Percentiles rank a stretch among this genome's conserved stretches.
Evolutionary conservation across 2,888 invertebrate species (phyloP).

Genomic region (Sarcophaga carnaria): DNA sequence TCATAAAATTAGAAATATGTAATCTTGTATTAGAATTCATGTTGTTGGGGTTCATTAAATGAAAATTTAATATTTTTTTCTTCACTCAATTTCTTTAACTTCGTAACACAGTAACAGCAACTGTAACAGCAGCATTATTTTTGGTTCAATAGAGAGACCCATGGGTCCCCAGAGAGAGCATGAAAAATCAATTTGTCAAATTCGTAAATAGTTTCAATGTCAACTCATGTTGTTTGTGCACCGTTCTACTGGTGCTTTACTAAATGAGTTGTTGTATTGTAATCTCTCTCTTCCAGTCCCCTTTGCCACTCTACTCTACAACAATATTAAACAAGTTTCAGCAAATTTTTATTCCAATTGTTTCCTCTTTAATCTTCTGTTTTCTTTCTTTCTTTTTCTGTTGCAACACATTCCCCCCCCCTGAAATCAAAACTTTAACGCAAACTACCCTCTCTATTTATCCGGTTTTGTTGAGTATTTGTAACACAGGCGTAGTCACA

Average conservation of each 20-base stretch:
- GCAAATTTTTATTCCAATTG: not conserved
- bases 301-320: not conserved
- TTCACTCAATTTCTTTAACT: not conserved
- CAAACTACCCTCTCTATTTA: not conserved
- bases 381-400: too few species aligned
- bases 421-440: not conserved
- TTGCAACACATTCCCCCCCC: too few species aligned
- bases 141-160: not conserved
- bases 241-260: not conserved
- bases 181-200: constrained; percentile 73
- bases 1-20: too few species aligned
- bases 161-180: constrained; percentile 69
- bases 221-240: constrained; percentile 23
- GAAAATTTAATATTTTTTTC: constrained; percentile 2
- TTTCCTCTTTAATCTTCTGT: not conserved
- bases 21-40: not conserved
- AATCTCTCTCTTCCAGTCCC: constrained; percentile 10
- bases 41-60: constrained; percentile 11
- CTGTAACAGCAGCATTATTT: not conserved
- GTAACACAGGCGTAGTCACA: not conserved
- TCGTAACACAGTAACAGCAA: not conserved
- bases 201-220: constrained; percentile 62
- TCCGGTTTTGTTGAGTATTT: not conserved
- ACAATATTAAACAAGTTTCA: constrained; percentile 18
- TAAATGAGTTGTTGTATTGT: constrained; percentile 38